These are phyloP conservation scores for Capreolus pygargus DNA, from an alignment of 2,113 vertebrate genomes.

Conservation along the genomic window DNA sequence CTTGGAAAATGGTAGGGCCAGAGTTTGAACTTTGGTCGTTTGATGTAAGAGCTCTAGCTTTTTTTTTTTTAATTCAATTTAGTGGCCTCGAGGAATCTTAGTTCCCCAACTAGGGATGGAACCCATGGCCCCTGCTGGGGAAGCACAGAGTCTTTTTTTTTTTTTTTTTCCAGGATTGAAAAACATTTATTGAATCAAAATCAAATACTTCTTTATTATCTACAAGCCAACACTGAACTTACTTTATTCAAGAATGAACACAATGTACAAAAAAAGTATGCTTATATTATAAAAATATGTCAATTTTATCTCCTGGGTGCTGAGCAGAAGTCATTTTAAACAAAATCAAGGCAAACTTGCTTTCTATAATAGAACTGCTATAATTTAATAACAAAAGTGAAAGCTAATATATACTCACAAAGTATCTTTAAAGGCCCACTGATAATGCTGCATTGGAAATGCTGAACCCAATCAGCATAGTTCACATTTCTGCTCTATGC, in stretches of 20 bases:
- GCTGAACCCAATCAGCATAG: neutral
- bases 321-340: slow-evolving; percentile 78
- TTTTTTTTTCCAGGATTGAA: slow-evolving; percentile 79
- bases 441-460: slow-evolving; percentile 52
- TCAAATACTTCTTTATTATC: slow-evolving; percentile 88
- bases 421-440: slow-evolving; percentile 55
- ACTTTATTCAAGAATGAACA: slow-evolving; percentile 87
- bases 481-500: neutral
- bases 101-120: neutral
- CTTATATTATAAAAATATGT: slow-evolving; percentile 87
- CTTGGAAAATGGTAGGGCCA: neutral
- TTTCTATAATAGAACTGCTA: slow-evolving; percentile 66
- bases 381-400: slow-evolving; percentile 59
- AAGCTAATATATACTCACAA: slow-evolving; percentile 48
- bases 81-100: neutral
- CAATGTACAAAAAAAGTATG: slow-evolving; percentile 88
- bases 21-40: neutral
- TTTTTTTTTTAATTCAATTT: neutral
- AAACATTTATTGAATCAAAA: slow-evolving; percentile 88
- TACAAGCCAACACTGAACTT: slow-evolving; percentile 88
- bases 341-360: slow-evolving; percentile 78
- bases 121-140: neutral
- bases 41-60: neutral
- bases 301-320: slow-evolving; percentile 77
- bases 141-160: too few species aligned